phyloP scores from a whole-genome alignment of 2,888 invertebrate species.

The Atethmia centrago region DNA sequence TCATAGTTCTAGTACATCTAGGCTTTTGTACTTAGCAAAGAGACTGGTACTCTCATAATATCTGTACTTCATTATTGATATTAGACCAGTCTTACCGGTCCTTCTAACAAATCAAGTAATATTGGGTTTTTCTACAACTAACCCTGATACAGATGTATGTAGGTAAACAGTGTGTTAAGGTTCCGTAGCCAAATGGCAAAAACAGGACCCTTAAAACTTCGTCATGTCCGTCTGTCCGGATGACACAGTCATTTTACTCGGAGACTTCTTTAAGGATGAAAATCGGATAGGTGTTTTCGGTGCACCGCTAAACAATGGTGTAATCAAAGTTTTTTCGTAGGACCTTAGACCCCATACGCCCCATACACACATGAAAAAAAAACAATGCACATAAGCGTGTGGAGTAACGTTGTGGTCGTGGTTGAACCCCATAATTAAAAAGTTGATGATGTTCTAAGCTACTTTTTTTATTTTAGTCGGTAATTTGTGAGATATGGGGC shows the following conservation, averaged over 20 bases:
- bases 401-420: too few species aligned
- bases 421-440: too few species aligned
- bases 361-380: neutral
- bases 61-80: neutral
- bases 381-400: too few species aligned
- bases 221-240: neutral
- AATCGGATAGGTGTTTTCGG: neutral
- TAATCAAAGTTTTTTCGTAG: neutral
- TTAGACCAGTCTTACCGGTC: neutral
- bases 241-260: neutral
- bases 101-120: neutral
- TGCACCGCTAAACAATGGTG: neutral
- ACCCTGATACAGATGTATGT: neutral
- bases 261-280: neutral
- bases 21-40: neutral
- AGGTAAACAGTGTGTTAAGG: neutral
- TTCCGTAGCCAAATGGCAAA: neutral
- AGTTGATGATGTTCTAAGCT: neutral
- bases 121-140: neutral
- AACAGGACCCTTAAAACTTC: neutral
- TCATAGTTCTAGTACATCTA: conserved; percentile 25
- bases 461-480: neutral
- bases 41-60: neutral
- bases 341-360: too few species aligned
- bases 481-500: too few species aligned